Evolutionary conservation across 1,140 invertebrate species (phyloP), one percentile per base, ranked within the genome.

Genomic region (Coboldia fuscipes): DNA sequence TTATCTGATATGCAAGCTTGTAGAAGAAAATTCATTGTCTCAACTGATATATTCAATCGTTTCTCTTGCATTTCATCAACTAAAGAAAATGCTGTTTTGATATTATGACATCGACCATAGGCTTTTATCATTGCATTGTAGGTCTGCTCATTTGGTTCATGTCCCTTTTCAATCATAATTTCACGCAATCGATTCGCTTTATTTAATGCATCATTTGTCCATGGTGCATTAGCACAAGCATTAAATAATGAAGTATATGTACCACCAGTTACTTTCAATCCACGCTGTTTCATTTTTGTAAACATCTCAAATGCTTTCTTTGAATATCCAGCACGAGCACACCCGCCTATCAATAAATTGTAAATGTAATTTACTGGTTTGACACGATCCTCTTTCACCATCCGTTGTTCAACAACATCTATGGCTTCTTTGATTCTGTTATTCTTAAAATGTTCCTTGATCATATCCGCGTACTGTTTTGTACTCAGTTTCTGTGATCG

Each of bases 91-190:
- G 84, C 79, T 32, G 66, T 72, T 31, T 64, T 37, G 10, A 86
- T 44, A 50, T 85, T 71, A 4, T 75, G 74, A 58, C 78, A 79
- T 39, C 72, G 57, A 3, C 80, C 82, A 64, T 82, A 94, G 3
- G 83, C 81, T 65, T 88, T 92, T 7, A 93, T 79, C 71, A 92
- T 76, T 4, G 75, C 66, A 66, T 88, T 75, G 42, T 84, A 90
- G 48, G 79, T 82, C 3, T 69, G 69, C 1, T 70, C 45, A 55
- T 86, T 89, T 2, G 78, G 65, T 30, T 65, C 45, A 41, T 72
- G 58, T 4, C 63, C 61, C 44, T 76, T 79, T 38, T 75, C 63
- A 29, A 63, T 47, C 62, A 89, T 75, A 14, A 70, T 56, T 40
- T 70, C 51, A 34, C 72, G 52, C 19, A 90, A 58, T 38, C 67